Evolutionary conservation across 1,140 invertebrate species (phyloP).

Genomic region (Brachionus plicatilis): DNA sequence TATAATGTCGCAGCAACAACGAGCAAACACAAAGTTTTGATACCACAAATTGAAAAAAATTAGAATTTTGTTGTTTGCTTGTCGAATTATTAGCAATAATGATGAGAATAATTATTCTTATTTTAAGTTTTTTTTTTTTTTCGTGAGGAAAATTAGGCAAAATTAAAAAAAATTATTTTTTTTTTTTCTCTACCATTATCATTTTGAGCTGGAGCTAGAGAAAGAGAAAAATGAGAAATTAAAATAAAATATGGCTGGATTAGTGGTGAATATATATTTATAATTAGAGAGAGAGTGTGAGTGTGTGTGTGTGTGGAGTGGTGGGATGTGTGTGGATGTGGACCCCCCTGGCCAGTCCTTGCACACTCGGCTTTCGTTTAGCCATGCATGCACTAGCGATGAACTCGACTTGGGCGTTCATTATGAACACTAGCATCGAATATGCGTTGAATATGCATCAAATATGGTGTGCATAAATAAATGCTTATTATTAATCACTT

Average conservation of each 20-base stretch:
- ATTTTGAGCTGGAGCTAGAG: background rate
- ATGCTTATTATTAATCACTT: background rate
- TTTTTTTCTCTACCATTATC: background rate
- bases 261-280: background rate
- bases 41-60: background rate
- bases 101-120: background rate
- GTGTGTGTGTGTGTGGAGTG: background rate
- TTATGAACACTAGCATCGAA: background rate
- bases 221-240: constrained; percentile 16
- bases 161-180: background rate
- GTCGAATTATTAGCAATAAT: background rate
- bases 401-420: background rate
- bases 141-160: background rate
- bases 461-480: constrained; percentile 26
- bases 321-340: background rate
- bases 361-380: background rate
- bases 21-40: background rate
- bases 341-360: background rate
- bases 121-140: background rate
- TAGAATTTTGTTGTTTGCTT: too few relatives aligned
- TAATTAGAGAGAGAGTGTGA: background rate
- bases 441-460: background rate
- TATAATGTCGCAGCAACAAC: background rate
- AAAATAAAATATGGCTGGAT: constrained; percentile 39
- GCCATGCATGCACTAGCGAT: background rate